Evolutionary conservation across 2,113 vertebrate genomes (phyloP), one percentile per base, ranked within the genome.

Genomic region (Lathamus discolor): DNA sequence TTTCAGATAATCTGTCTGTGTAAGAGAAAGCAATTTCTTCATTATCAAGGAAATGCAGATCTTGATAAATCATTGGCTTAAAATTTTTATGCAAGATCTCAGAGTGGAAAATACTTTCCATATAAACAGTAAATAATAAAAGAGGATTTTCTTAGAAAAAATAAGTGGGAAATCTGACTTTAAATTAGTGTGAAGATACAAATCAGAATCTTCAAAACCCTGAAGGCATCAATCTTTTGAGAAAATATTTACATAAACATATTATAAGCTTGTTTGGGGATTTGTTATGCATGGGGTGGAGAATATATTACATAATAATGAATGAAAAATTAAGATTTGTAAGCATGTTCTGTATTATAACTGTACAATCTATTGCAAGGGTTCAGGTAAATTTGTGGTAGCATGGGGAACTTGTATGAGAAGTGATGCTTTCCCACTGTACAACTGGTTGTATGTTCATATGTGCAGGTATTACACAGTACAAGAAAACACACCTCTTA

Each of bases 241-340:
- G 78, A 77, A 95, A 93, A 92, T 95, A 95, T 94, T 93, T 95
- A 78, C 92, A 88, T 92, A 90, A 91, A 66, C 84, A 52, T 48
- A 52, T 89, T 81, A 87, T 79, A 83, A 88, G 57, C 75, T 83
- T 91, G 52, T 95, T 83, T 91, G 27, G 39, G 51, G 78, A 89
- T 92, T 95, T 93, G 46, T 92, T 85, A 43, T 83, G 75, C 51
- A 57, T 74, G 41, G 75, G 37, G 44, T 55, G 68, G 74, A 85
- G 54, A 82, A 69, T 61, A 44, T 66, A 66, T 81, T 86, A 61
- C 57, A 23, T 67, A 69, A 13, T 70, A 93, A 91, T 51, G 70
- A 93, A 83, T 67, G 64, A 52, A 84, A 95, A 93, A 67, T 31
- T 19, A 90, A 82, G 66, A 62, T 64, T 81, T 92, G 80, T 93